phyloP scores from a whole-genome alignment of 1,140 invertebrate genomes.

The Steinernema khuongi region DNA sequence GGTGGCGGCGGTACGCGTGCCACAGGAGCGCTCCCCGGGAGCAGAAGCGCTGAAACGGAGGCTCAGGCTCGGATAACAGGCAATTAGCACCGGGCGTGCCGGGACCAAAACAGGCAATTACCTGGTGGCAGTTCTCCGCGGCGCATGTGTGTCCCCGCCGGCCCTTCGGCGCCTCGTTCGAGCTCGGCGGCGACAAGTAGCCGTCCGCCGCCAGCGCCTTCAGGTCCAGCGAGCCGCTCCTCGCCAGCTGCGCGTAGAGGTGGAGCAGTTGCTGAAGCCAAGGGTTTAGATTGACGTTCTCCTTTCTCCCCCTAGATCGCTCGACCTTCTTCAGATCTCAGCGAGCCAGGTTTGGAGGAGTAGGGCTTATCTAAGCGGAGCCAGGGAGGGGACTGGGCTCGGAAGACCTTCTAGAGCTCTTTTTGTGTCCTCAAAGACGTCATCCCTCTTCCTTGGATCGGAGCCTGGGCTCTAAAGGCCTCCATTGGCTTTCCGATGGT shows the following conservation, averaged over 20 bases:
- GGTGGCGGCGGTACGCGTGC: conserved; percentile 29
- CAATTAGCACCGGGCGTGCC: background rate
- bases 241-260: conserved; percentile 26
- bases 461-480: no score
- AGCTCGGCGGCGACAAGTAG: conserved; percentile 14
- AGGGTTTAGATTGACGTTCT: background rate
- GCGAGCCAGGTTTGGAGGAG: no score
- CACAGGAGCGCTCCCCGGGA: conserved; percentile 32
- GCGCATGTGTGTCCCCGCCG: conserved; percentile 15
- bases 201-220: background rate
- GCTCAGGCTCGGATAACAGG: background rate
- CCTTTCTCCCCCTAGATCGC: no score
- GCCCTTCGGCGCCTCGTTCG: conserved; percentile 11
- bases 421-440: no score
- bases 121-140: conserved; percentile 2
- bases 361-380: no score
- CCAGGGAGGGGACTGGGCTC: no score
- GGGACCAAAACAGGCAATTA: conserved; percentile 7
- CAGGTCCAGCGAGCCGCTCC: background rate
- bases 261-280: conserved; percentile 22
- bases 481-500: no score
- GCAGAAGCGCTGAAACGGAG: conserved; percentile 26
- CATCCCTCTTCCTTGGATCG: no score
- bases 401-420: no score
- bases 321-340: no score